Conservation (phyloP, 2,113 vertebrate species). For the Vulpes ferrilata region DNA sequence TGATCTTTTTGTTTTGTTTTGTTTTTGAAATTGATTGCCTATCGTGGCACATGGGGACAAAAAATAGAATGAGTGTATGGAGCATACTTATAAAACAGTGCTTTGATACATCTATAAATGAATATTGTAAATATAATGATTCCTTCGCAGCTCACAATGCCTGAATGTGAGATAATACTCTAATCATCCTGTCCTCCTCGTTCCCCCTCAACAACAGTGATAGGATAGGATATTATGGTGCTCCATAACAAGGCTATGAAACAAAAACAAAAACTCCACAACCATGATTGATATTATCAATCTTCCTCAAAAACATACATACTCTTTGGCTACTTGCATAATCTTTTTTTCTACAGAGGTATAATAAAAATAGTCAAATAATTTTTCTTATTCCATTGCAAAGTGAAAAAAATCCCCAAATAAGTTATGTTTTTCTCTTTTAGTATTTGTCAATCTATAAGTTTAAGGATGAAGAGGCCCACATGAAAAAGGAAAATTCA, state of each 20-base stretch:
- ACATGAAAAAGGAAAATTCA: neutral
- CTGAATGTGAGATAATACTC: neutral
- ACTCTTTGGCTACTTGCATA: neutral
- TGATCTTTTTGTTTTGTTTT: constrained; percentile 16
- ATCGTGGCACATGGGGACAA: neutral
- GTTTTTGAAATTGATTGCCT: constrained; percentile 33
- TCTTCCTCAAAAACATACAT: neutral
- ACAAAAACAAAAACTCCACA: neutral
- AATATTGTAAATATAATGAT: constrained; percentile 3
- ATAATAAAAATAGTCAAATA: neutral
- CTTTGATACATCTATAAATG: constrained; percentile 19
- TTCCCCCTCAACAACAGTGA: neutral
- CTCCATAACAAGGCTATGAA: neutral
- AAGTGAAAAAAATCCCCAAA: neutral
- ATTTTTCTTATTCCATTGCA: neutral
- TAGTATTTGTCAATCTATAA: neutral
- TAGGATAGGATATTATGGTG: neutral
- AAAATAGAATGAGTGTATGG: neutral
- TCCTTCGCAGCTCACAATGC: neutral
- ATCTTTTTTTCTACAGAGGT: neutral
- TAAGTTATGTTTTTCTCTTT: neutral
- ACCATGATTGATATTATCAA: neutral
- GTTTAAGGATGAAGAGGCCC: neutral
- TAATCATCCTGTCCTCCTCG: neutral
- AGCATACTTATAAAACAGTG: neutral